These are phyloP conservation scores for Nomada flava DNA, from an alignment of 2,888 invertebrate genomes.

Conservation along the genomic window DNA sequence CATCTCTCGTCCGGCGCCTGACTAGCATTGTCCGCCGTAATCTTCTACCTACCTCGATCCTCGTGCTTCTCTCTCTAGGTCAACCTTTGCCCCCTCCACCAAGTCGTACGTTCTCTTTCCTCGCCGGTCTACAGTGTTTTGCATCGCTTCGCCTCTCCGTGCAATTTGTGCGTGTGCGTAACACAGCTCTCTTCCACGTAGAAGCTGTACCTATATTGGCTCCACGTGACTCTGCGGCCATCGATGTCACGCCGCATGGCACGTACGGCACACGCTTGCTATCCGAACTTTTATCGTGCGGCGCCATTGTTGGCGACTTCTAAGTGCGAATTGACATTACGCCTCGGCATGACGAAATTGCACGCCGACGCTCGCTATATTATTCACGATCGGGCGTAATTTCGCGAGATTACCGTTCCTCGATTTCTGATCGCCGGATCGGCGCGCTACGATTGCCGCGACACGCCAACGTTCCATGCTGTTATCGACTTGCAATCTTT, in stretches of 20 bases:
- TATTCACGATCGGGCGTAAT: conserved; percentile 5
- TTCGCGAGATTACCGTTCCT: not conserved
- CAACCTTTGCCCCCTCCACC: conserved; percentile 11
- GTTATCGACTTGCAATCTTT: not conserved
- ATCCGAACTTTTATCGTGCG: conserved; percentile 57
- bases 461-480: too few relatives aligned
- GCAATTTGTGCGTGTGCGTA: conserved; percentile 22
- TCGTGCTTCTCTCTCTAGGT: conserved; percentile 18
- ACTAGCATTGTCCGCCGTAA: not conserved
- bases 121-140: not conserved
- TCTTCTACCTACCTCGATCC: not conserved
- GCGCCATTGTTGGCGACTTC: conserved; percentile 45
- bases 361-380: not conserved
- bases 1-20: not conserved
- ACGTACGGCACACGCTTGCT: conserved; percentile 68
- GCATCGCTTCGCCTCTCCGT: not conserved
- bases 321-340: not conserved
- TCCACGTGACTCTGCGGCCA: conserved; percentile 74
- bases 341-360: conserved; percentile 30
- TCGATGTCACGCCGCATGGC: conserved; percentile 72
- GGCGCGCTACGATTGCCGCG: too few relatives aligned
- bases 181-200: conserved; percentile 37
- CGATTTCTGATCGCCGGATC: not conserved
- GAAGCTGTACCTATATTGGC: conserved; percentile 55
- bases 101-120: conserved; percentile 11